These are phyloP conservation scores for Lithobates pipiens DNA, from an alignment of 2,797 vertebrate genomes.

Conservation along the genomic window DNA sequence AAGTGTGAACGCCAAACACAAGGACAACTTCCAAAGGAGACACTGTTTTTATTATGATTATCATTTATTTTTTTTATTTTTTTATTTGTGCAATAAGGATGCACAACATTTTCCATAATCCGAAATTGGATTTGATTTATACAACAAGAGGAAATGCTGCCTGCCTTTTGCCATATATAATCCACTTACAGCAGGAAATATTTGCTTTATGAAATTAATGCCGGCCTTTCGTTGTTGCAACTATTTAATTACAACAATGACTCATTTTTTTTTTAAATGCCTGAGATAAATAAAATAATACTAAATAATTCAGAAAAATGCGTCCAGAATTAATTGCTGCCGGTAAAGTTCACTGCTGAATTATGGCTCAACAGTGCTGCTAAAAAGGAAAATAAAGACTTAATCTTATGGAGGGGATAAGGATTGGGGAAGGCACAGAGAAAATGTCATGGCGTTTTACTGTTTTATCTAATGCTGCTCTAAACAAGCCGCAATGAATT, in stretches of 20 bases:
- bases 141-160: slow-evolving; percentile 25
- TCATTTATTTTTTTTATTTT: background rate
- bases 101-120: slow-evolving; percentile 1
- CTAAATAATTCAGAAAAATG: background rate
- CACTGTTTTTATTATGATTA: background rate
- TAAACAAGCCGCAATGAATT: background rate
- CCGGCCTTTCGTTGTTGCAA: slow-evolving; percentile 12
- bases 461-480: background rate
- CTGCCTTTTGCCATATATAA: slow-evolving; percentile 21
- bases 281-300: background rate
- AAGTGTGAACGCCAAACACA: slow-evolving; percentile 16
- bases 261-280: slow-evolving; percentile 13
- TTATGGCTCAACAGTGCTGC: background rate
- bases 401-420: background rate
- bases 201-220: slow-evolving; percentile 54
- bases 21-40: slow-evolving; percentile 3
- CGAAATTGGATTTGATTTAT: slow-evolving; percentile 40
- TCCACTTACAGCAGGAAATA: slow-evolving; percentile 56
- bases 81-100: background rate
- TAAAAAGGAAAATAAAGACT: background rate
- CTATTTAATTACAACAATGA: slow-evolving; percentile 53
- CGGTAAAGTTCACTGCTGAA: slow-evolving; percentile 5
- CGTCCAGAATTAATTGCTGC: background rate
- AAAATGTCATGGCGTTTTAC: background rate
- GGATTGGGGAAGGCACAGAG: background rate